Base-by-base conservation (phyloP, 2,888 invertebrate genomes). In the Mechanitis mazaeus region DNA sequence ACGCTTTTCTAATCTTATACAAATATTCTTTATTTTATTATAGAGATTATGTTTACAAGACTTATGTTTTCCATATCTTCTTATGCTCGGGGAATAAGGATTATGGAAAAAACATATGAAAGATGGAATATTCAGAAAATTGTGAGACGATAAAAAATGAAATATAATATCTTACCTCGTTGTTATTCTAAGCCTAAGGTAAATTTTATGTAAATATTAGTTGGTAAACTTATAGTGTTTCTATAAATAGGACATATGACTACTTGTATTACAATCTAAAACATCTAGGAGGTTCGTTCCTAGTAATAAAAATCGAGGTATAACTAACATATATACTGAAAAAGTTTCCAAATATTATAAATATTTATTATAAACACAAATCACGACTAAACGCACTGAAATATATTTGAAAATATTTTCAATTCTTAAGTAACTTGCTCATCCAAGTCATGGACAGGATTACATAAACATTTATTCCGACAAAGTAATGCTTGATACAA, bases 401-500 rank as follows among this genome's bases (percentile, higher is more conserved):
- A 42, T 42, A 11, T 42, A 42, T 42, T 42, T 42, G 42, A 42
- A 42, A 42, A 42, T 42, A 2, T 42, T 42, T 42, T 9, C 42
- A 9, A 42, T 50, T 11, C 50, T 9, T 50, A 50, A 50, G 50
- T 31, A 31, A 31, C 11, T 50, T 31, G 31, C 50, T 31, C 50
- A 7, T 50, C 50, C 50, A 50, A 31, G 4, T 31, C 53, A 31
- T 45, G 53, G 33, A 55, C 58, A 59, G 59, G 50, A 64, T 64
- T 57, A 59, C 58, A 60, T 59, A 54, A 60, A 54, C 61, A 67
- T 65, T 61, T 61, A 59, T 59, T 59, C 69, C 69, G 68, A 71
- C 71, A 71, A 70, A 65, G 67, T 72, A 70, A 72, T 71, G 69
- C 69, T 66, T 66, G 62, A 67, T 64, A 72, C 72, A 72, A 64